phyloP scores from a whole-genome alignment of 37 sponge, comb jelly and placozoan species.

The Ephydatia muelleri region DNA sequence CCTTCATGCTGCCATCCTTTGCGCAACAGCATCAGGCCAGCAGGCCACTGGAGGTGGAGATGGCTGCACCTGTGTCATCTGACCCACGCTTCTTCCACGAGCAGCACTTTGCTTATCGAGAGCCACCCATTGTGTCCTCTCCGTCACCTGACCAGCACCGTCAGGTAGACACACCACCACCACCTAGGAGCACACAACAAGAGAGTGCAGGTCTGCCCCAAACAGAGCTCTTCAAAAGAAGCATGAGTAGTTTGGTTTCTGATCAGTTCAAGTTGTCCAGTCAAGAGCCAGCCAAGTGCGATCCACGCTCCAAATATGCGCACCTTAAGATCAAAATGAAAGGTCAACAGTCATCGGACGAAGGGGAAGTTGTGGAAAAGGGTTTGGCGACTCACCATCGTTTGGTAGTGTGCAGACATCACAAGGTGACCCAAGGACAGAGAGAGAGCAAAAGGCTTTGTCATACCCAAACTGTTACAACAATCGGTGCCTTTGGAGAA shows the following conservation, averaged over 20 bases:
- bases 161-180: not conserved
- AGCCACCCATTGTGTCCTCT: not conserved
- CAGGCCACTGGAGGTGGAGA: not conserved
- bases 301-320: conserved; percentile 56
- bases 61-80: not conserved
- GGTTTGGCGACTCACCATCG: not conserved
- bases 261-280: not conserved
- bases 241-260: not conserved
- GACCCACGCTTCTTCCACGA: not conserved
- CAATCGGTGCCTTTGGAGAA: conserved; percentile 40
- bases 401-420: not conserved
- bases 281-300: not conserved
- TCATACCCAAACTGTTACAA: conserved; percentile 55
- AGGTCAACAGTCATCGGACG: not conserved
- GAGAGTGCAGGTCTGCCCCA: not conserved
- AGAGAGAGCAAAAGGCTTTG: not conserved
- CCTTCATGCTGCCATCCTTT: not conserved
- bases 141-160: not conserved
- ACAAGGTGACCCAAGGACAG: not conserved
- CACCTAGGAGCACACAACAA: not conserved
- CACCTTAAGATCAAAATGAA: conserved; percentile 65
- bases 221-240: not conserved
- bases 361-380: not conserved
- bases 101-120: not conserved
- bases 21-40: not conserved